Evolutionary conservation across 1,140 invertebrate genomes (phyloP).

Genomic region (Paracyclopina nana): DNA sequence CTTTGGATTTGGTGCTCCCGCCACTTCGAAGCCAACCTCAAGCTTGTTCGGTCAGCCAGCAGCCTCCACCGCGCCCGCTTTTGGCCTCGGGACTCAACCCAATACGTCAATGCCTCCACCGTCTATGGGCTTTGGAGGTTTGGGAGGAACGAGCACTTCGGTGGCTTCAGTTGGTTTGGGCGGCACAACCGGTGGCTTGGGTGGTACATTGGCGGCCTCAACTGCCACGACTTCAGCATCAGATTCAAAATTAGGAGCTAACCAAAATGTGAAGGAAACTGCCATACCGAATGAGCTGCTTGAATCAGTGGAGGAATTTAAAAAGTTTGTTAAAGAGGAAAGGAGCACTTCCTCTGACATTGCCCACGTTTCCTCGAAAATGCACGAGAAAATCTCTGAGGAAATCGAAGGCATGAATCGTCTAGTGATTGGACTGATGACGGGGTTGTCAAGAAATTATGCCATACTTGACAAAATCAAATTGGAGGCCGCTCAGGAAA

Average conservation of each 20-base stretch:
- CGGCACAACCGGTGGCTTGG: neutral
- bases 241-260: neutral
- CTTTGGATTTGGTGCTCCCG: neutral
- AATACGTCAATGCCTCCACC: too few species aligned
- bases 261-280: neutral
- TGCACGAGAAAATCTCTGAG: constrained; percentile 27
- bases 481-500: constrained; percentile 28
- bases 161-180: neutral
- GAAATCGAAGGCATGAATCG: constrained; percentile 26
- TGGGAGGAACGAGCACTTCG: neutral
- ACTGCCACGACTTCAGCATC: neutral
- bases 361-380: constrained; percentile 26
- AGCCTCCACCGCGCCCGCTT: neutral
- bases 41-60: neutral
- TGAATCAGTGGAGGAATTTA: constrained; percentile 19
- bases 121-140: neutral
- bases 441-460: constrained; percentile 27
- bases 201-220: neutral
- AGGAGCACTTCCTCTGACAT: constrained; percentile 27
- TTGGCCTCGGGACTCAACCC: neutral
- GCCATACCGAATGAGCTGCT: constrained; percentile 6
- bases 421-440: constrained; percentile 27
- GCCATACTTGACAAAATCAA: constrained; percentile 28
- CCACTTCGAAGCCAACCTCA: neutral
- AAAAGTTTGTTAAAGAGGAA: constrained; percentile 29